These are phyloP conservation scores for Xestia rhomboidea DNA, from an alignment of 2,888 invertebrate genomes.

Conservation along the genomic window DNA sequence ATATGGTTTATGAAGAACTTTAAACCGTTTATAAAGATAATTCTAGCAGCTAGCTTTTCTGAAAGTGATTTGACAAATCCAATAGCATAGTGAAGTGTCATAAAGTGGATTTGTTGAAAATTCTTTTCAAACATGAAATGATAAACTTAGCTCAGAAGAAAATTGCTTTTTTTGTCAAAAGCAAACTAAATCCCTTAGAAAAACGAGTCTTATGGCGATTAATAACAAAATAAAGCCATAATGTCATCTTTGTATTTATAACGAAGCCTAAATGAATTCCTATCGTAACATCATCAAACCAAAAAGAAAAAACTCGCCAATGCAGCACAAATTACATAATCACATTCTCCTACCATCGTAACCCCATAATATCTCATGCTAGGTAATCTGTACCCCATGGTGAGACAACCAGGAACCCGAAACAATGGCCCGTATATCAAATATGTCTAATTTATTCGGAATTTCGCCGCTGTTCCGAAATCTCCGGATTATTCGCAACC, in stretches of 20 bases:
- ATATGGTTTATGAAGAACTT: no score
- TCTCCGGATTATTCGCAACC: slow-evolving; percentile 62
- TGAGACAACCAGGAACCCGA: slow-evolving; percentile 57
- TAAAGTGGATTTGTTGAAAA: no score
- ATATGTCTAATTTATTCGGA: slow-evolving; percentile 68
- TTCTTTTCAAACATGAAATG: no score
- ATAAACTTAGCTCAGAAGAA: no score
- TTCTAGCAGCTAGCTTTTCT: no score
- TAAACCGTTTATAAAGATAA: no score
- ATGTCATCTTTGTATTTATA: no score
- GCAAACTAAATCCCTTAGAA: not conserved
- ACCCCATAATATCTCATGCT: slow-evolving; percentile 56
- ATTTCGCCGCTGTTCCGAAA: slow-evolving; percentile 58
- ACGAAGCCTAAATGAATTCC: not conserved
- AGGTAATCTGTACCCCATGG: slow-evolving; percentile 50
- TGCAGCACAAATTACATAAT: slow-evolving; percentile 49
- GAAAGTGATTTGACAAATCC: no score
- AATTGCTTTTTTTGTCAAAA: not conserved
- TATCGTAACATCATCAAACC: not conserved
- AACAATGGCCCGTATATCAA: slow-evolving; percentile 69
- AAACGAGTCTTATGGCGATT: not conserved
- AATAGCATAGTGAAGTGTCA: no score
- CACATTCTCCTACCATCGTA: slow-evolving; percentile 31
- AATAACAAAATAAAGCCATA: not conserved
- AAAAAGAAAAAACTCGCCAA: slow-evolving; percentile 12